These are phyloP conservation scores for Zonitis immaculata DNA, from an alignment of 2,888 invertebrate species.

Conservation along the genomic window DNA sequence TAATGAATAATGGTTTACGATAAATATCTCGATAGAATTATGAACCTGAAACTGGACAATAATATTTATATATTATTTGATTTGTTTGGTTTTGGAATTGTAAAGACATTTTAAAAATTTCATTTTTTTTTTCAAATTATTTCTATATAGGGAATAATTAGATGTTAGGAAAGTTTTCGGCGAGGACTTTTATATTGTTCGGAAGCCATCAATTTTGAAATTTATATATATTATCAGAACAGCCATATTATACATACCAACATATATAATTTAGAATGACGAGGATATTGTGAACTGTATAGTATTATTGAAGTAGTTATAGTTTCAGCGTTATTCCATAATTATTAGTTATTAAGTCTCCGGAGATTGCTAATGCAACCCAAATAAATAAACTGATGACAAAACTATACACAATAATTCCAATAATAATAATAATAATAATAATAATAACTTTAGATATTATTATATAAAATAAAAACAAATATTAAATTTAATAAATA, in stretches of 20 bases:
- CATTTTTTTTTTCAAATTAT: background rate
- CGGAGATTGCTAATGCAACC: background rate
- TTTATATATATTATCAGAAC: conserved; percentile 22
- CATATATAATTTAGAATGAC: conserved; percentile 29
- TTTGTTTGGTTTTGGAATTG: background rate
- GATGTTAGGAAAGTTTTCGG: background rate
- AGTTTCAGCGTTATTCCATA: conserved; percentile 9
- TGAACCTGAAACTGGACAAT: conserved; percentile 2
- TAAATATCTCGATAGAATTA: conserved; percentile 23
- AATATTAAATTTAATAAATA: too few relatives aligned
- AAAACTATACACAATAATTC: too few relatives aligned
- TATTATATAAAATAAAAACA: too few relatives aligned
- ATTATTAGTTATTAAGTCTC: conserved; percentile 14
- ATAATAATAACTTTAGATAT: too few relatives aligned
- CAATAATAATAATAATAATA: too few relatives aligned
- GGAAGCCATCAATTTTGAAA: conserved; percentile 13
- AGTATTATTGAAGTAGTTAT: conserved; percentile 23
- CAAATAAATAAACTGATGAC: too few relatives aligned
- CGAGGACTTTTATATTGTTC: conserved; percentile 6
- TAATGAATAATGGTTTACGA: conserved; percentile 32
- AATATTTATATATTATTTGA: too few relatives aligned
- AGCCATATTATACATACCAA: conserved; percentile 14
- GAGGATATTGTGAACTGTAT: conserved; percentile 24
- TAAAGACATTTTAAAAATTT: background rate
- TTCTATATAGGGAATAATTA: background rate